These are phyloP conservation scores for Himalopsyche kuldschensis DNA, from an alignment of 2,888 invertebrate species.

Conservation along the genomic window DNA sequence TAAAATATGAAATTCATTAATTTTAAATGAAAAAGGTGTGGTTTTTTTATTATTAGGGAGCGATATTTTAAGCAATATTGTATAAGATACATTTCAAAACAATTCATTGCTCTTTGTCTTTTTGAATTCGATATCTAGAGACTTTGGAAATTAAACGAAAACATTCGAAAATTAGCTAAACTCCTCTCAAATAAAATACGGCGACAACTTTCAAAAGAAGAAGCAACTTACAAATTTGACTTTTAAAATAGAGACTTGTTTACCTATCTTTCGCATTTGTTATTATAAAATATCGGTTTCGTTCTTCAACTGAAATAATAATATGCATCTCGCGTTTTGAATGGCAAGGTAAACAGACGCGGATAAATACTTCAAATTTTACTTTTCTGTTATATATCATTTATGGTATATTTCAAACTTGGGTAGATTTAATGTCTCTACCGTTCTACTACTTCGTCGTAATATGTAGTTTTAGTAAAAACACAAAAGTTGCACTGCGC, in stretches of 20 bases:
- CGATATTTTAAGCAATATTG: not conserved
- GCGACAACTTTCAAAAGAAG: not conserved
- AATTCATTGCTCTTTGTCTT: not conserved
- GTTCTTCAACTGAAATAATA: slow-evolving; percentile 3
- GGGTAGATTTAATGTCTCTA: too few species aligned
- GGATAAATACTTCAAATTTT: not conserved
- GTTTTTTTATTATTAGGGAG: too few species aligned
- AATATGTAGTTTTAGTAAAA: too few species aligned
- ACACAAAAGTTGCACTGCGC: too few species aligned
- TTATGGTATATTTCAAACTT: too few species aligned
- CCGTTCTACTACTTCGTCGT: too few species aligned
- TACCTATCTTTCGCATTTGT: slow-evolving; percentile 1
- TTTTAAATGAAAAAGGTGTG: too few species aligned
- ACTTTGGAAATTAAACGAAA: not conserved
- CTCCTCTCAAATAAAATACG: not conserved
- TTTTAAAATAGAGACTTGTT: slow-evolving; percentile 2
- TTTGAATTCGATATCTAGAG: not conserved
- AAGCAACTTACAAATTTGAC: not conserved
- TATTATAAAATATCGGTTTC: slow-evolving; percentile 7
- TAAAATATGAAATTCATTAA: too few species aligned
- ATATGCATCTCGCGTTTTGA: slow-evolving; percentile 2
- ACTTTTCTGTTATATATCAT: not conserved
- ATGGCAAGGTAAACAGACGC: not conserved
- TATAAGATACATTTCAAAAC: not conserved
- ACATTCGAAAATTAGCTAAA: not conserved